A percentile compares a stretch with the other conserved stretches of the same genome.
Evolutionary conservation across 2,888 invertebrate genomes (phyloP).

Genomic region (Drosophila neoperkinsi): DNA sequence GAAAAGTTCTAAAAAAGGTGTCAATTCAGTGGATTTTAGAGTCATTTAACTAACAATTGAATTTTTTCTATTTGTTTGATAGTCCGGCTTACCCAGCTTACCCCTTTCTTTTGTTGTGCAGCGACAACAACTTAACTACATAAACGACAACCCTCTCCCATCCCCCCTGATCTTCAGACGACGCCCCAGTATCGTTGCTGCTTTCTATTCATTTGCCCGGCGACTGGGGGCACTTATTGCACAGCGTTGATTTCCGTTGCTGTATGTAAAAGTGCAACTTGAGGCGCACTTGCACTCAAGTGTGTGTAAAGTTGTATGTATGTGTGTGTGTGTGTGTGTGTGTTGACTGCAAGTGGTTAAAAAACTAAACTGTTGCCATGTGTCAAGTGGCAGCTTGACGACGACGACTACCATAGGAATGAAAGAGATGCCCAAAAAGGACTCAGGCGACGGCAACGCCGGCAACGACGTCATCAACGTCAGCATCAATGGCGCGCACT

Average conservation of each 20-base stretch:
- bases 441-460: constrained; percentile 26
- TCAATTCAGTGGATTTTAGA: not conserved
- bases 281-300: constrained; percentile 70
- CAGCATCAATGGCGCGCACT: constrained; percentile 75
- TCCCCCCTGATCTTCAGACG: constrained; percentile 3
- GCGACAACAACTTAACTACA: constrained; percentile 59
- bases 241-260: constrained; percentile 78
- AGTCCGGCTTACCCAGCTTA: constrained; percentile 27
- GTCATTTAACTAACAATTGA: not conserved
- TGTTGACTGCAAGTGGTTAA: constrained; percentile 71
- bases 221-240: constrained; percentile 73
- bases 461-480: constrained; percentile 70
- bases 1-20: not conserved
- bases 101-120: not conserved
- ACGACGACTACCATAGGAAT: constrained; percentile 57
- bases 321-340: constrained; percentile 35
- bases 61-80: not conserved
- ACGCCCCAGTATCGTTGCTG: constrained; percentile 23
- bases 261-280: constrained; percentile 80
- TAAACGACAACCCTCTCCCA: constrained; percentile 41
- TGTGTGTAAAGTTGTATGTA: constrained; percentile 39
- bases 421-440: constrained; percentile 48
- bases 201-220: constrained; percentile 74
- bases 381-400: constrained; percentile 80
- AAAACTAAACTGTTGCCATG: constrained; percentile 81